Evolutionary conservation across 2,113 vertebrate genomes (phyloP).

Genomic region (Chinchilla lanigera): DNA sequence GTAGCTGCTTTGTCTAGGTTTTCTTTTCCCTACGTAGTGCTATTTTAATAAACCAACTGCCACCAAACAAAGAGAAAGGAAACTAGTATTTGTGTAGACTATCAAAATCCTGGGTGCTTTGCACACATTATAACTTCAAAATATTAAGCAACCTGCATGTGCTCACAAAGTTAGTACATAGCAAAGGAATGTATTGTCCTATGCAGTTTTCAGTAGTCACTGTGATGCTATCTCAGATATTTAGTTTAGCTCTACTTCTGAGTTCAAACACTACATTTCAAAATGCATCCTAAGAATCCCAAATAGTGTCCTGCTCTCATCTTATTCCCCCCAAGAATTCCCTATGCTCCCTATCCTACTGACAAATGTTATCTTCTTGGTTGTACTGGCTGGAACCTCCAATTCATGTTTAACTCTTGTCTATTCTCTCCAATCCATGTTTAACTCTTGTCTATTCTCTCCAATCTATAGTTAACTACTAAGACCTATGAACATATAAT

Average conservation of each 20-base stretch:
- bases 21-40: neutral
- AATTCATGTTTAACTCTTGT: neutral
- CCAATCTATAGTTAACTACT: neutral
- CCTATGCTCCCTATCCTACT: neutral
- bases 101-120: neutral
- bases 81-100: conserved; percentile 30
- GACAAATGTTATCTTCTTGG: neutral
- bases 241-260: neutral
- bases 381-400: conserved; percentile 19
- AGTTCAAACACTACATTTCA: neutral
- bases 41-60: neutral
- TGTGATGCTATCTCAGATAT: neutral
- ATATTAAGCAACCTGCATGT: neutral
- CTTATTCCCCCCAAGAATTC: neutral
- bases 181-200: neutral
- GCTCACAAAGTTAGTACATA: neutral
- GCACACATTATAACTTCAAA: neutral
- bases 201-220: neutral
- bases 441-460: neutral
- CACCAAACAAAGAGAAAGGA: conserved; percentile 31
- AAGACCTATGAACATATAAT: conserved; percentile 4
- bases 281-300: neutral
- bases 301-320: neutral
- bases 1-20: conserved; percentile 1
- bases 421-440: neutral